These are phyloP conservation scores for Sylvia atricapilla DNA, from an alignment of 2,113 vertebrate species.

Conservation along the genomic window DNA sequence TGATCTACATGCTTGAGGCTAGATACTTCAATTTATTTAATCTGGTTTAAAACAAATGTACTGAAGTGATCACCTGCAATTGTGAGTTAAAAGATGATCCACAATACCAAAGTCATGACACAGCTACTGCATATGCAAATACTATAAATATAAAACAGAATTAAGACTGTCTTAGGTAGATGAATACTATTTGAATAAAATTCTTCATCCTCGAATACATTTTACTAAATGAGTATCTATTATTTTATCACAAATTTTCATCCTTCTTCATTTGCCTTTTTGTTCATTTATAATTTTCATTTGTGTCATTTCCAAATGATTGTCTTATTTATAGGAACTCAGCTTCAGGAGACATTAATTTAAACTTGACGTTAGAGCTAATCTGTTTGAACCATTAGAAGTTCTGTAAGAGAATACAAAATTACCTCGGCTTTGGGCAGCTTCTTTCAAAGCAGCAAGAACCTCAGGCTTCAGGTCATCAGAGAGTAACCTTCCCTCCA, in stretches of 20 bases:
- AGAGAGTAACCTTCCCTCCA: slow-evolving; percentile 88
- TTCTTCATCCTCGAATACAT: neutral
- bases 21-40: neutral
- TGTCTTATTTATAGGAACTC: neutral
- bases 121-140: neutral
- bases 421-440: slow-evolving; percentile 92
- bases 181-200: neutral
- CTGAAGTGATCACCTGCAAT: neutral
- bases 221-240: neutral
- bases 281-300: neutral
- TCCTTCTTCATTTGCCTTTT: neutral
- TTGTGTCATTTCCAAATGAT: neutral
- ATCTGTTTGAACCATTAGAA: neutral
- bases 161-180: neutral
- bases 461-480: slow-evolving; percentile 86
- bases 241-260: neutral
- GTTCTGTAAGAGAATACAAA: neutral
- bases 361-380: neutral
- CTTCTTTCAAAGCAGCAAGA: slow-evolving; percentile 87
- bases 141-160: neutral
- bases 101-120: neutral
- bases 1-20: neutral
- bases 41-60: neutral
- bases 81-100: neutral
- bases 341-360: neutral